phyloP scores from a whole-genome alignment of 1,140 invertebrate genomes.

The Asobara japonica region DNA sequence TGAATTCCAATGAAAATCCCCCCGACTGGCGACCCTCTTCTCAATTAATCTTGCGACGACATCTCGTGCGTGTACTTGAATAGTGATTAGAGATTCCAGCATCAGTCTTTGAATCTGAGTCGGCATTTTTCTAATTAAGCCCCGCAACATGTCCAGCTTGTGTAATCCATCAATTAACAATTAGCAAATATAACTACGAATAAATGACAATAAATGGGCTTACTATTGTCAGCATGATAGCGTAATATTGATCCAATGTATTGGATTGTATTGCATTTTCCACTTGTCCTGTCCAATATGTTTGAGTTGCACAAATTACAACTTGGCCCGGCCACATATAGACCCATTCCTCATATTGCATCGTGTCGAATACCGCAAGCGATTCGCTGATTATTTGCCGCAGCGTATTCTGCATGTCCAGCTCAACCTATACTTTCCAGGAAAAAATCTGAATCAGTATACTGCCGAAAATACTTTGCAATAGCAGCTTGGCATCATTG shows the following conservation, averaged over 20 bases:
- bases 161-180: neutral
- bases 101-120: slow-evolving; percentile 75
- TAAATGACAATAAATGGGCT: neutral
- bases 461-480: no score
- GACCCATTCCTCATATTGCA: slow-evolving; percentile 76
- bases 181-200: neutral
- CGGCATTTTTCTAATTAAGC: slow-evolving; percentile 73
- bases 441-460: no score
- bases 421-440: slow-evolving; percentile 66
- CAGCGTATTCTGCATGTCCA: slow-evolving; percentile 74
- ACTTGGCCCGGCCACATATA: slow-evolving; percentile 81
- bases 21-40: slow-evolving; percentile 70
- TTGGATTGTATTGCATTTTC: slow-evolving; percentile 67
- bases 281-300: slow-evolving; percentile 72
- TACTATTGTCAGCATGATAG: slow-evolving; percentile 60
- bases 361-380: slow-evolving; percentile 59
- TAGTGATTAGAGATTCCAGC: slow-evolving; percentile 73
- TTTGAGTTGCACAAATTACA: slow-evolving; percentile 75
- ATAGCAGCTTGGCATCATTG: no score
- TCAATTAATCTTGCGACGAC: slow-evolving; percentile 73
- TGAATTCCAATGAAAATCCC: slow-evolving; percentile 85
- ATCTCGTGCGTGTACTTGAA: slow-evolving; percentile 78
- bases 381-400: slow-evolving; percentile 67
- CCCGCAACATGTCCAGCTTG: slow-evolving; percentile 74
- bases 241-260: slow-evolving; percentile 64